These are phyloP conservation scores for Catagonus wagneri DNA, from an alignment of 2,113 vertebrate genomes.

Conservation along the genomic window DNA sequence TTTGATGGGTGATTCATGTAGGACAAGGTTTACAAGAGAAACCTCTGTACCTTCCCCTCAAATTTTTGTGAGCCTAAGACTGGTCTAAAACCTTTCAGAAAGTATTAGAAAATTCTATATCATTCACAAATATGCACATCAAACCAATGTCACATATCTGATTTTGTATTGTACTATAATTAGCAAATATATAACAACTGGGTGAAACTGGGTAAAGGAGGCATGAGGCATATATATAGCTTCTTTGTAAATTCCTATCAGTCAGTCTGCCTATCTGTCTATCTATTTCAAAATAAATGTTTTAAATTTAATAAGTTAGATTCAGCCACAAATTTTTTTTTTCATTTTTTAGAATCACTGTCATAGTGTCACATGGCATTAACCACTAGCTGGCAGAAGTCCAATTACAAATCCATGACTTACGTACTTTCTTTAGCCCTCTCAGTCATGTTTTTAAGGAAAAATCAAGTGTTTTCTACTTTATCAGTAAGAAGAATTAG, in stretches of 20 bases:
- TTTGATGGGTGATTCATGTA: neutral
- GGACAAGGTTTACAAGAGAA: neutral
- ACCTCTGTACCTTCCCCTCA: neutral
- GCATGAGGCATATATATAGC: neutral
- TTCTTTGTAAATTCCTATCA: neutral
- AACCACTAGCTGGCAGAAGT: neutral
- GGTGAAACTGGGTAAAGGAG: fast-evolving
- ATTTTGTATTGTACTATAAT: neutral
- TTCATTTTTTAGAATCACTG: neutral
- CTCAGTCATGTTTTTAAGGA: neutral
- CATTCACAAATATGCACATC: neutral
- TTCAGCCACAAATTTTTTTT: neutral
- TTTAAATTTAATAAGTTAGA: neutral
- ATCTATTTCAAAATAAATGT: neutral
- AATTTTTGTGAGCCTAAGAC: neutral
- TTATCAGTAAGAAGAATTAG: neutral
- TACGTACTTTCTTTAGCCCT: neutral
- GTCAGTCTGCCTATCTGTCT: fast-evolving
- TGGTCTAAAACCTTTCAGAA: neutral
- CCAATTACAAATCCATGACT: neutral
- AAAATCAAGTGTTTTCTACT: neutral
- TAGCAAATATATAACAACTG: neutral
- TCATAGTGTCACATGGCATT: neutral
- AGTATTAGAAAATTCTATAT: neutral
- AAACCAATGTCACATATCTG: neutral